These are phyloP conservation scores for Sitta carolinensis DNA, from an alignment of 2,797 vertebrate genomes.

Conservation along the genomic window DNA sequence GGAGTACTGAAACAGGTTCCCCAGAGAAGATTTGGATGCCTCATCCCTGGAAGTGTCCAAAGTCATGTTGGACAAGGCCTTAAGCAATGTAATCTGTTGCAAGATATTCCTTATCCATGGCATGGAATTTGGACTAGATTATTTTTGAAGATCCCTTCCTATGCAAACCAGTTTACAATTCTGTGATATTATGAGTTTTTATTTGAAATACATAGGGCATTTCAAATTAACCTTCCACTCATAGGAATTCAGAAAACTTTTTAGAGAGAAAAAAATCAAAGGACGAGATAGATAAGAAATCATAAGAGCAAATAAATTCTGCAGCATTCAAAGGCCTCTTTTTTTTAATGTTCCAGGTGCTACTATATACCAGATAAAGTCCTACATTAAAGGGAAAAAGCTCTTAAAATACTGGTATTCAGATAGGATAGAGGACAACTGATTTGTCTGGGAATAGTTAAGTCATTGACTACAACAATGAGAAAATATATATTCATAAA, in stretches of 20 bases:
- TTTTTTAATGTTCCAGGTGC: background rate
- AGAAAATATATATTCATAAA: background rate
- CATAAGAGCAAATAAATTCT: background rate
- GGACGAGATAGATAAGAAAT: background rate
- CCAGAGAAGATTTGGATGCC: background rate
- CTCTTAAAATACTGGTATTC: background rate
- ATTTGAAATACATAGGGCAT: background rate
- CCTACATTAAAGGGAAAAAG: background rate
- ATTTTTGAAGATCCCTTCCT: background rate
- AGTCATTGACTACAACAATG: background rate
- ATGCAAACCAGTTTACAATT: fast-evolving
- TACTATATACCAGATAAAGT: background rate
- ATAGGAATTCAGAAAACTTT: background rate
- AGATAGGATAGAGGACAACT: background rate
- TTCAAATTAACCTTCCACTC: background rate
- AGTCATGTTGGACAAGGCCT: background rate
- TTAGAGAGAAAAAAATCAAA: background rate
- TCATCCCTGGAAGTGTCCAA: background rate
- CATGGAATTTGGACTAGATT: background rate
- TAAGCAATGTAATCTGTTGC: background rate
- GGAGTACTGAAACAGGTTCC: background rate
- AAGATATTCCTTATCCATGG: background rate
- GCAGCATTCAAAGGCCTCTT: background rate
- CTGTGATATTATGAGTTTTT: background rate
- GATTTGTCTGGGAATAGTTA: background rate